Conservation (phyloP, 64 coral and sea anemone species). For the Cladopsammia gracilis region DNA sequence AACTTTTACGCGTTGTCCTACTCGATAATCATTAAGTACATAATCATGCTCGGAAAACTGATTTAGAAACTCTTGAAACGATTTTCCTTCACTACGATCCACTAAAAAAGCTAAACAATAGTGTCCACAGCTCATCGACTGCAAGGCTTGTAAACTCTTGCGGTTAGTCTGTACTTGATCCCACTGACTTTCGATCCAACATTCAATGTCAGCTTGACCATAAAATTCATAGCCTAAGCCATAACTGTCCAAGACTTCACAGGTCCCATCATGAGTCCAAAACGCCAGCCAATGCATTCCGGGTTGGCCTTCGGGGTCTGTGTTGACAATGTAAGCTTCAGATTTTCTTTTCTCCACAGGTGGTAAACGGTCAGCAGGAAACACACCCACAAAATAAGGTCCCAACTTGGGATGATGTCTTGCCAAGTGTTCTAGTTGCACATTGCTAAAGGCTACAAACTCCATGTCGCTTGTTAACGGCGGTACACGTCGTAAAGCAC, state of each 20-base stretch:
- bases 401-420: background rate
- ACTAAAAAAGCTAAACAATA: too few relatives aligned
- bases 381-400: background rate
- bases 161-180: too few relatives aligned
- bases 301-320: background rate
- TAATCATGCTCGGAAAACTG: too few relatives aligned
- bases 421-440: background rate
- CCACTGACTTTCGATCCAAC: too few relatives aligned
- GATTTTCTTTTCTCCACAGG: background rate
- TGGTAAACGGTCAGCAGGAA: background rate
- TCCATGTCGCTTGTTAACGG: constrained; percentile 40
- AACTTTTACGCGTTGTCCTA: too few relatives aligned
- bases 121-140: too few relatives aligned
- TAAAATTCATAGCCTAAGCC: background rate
- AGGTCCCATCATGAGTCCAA: background rate
- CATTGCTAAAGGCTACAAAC: background rate
- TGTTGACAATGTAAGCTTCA: constrained; percentile 52
- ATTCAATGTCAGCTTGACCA: too few relatives aligned
- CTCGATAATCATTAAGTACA: too few relatives aligned
- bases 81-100: too few relatives aligned
- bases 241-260: constrained; percentile 53
- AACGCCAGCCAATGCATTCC: constrained; percentile 15
- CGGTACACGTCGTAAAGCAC: constrained; percentile 12
- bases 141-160: too few relatives aligned
- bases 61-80: too few relatives aligned